These are phyloP conservation scores for Steinernema carpocapsae DNA, from an alignment of 2,888 invertebrate genomes.

Conservation along the genomic window DNA sequence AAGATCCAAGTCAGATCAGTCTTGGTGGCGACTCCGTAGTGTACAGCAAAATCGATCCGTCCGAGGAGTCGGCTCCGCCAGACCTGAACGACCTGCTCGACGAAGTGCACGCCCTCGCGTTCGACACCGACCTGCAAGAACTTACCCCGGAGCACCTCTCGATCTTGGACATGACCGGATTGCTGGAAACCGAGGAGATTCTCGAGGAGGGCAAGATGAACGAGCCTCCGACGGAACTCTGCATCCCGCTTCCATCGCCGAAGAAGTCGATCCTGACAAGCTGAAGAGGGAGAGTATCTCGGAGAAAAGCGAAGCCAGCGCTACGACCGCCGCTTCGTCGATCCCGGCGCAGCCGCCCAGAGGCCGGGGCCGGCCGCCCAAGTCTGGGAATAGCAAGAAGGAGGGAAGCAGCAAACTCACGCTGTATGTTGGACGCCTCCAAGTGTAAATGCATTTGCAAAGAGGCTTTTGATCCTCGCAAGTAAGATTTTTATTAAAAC, in stretches of 20 bases:
- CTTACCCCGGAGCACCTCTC: constrained; percentile 21
- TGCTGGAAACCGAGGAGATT: constrained; percentile 37
- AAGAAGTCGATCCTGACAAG: constrained; percentile 23
- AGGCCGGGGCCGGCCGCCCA: constrained; percentile 17
- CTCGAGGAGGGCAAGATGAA: constrained; percentile 40
- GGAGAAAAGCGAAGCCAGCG: constrained; percentile 16
- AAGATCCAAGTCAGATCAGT: constrained; percentile 53
- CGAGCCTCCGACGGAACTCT: background rate
- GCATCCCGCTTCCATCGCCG: background rate
- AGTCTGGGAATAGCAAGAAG: constrained; percentile 9
- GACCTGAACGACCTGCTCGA: background rate
- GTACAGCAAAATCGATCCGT: background rate
- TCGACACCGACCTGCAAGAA: background rate
- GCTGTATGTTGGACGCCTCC: constrained; percentile 9
- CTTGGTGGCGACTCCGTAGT: constrained; percentile 50
- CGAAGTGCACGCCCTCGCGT: background rate
- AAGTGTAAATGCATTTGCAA: constrained; percentile 26
- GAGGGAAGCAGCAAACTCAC: constrained; percentile 4
- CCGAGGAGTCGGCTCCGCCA: background rate
- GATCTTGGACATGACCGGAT: background rate
- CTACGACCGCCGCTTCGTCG: background rate
- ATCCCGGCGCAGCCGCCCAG: background rate
- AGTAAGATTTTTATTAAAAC: background rate
- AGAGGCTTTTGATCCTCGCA: constrained; percentile 18
- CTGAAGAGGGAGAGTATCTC: constrained; percentile 2